These are phyloP conservation scores for Pogonophryne albipinna DNA, from an alignment of 2,797 vertebrate genomes.

Conservation along the genomic window DNA sequence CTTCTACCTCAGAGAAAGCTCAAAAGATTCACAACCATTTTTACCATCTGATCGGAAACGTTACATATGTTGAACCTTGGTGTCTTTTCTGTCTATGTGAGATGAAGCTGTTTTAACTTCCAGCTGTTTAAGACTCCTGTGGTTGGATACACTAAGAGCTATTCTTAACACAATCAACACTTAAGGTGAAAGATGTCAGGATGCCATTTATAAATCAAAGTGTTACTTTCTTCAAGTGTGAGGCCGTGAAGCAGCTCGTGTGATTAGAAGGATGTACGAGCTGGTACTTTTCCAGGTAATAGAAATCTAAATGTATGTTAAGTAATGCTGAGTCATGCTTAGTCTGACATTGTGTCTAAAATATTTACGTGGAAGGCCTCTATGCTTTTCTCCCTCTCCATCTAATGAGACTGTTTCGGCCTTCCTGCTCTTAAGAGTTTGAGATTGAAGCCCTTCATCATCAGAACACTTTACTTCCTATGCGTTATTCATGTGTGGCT, in stretches of 20 bases:
- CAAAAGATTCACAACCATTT: conserved; percentile 22
- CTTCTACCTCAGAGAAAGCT: background rate
- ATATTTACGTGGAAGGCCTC: conserved; percentile 39
- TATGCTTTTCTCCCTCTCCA: conserved; percentile 48
- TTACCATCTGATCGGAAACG: conserved; percentile 1
- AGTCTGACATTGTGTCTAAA: conserved; percentile 24
- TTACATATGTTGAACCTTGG: conserved; percentile 2
- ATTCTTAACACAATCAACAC: conserved; percentile 25
- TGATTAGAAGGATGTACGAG: background rate
- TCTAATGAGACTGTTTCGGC: conserved; percentile 36
- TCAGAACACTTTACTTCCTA: conserved; percentile 51
- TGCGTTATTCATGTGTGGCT: conserved; percentile 59
- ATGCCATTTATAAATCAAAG: background rate
- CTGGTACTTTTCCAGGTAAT: background rate
- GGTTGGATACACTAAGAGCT: conserved; percentile 33
- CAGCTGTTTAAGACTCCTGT: conserved; percentile 4
- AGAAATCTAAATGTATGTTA: background rate
- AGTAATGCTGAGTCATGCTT: background rate
- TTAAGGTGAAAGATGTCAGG: background rate
- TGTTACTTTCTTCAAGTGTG: conserved; percentile 21
- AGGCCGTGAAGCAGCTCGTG: conserved; percentile 9
- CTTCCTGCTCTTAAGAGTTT: conserved; percentile 1
- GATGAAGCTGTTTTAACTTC: background rate
- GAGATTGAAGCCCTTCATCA: conserved; percentile 34
- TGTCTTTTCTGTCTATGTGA: conserved; percentile 6